Base-by-base conservation (phyloP, 2,113 vertebrate genomes). In the Callaeas wilsoni region DNA sequence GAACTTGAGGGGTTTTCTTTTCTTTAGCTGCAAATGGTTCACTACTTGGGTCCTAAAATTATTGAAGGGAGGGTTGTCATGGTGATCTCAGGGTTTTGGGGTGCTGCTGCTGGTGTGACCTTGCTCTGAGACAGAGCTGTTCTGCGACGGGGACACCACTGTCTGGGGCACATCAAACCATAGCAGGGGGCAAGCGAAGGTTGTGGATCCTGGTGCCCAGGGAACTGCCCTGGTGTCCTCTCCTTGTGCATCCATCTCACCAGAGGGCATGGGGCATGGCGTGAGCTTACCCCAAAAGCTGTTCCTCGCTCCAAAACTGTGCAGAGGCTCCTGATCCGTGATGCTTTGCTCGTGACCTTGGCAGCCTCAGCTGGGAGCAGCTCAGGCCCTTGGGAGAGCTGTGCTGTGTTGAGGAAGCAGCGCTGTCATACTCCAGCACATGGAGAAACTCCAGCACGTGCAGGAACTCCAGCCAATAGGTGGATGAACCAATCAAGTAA, bases 201-300 rank as follows among this genome's bases (percentile, higher is more conserved):
- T 2, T 30, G n/a, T 59, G 59, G 42, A 33, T 57, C 30, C 53
- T 68, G 39, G 42, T 79, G 84, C 23, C 35, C 2, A 2, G 25
- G 37, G 46, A 63, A 35, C 22, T 53, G 74, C 37, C 52, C 52
- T 67, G 59, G 25, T 81, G 56, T 47, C 69, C 20, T 81, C 30
- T 90, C 59, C 21, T 27, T 44, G 46, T 5, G 5, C 46, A n/a
- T 56, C 56, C n/a, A 6, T 62, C 52, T 75, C 41, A 47, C 27
- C 0, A 0, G 56, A 60, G 50, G 23, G n/a, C 46, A 52, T 42
- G 0, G 14, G 42, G 27, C 27, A 33, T 2, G 3, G 27, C 6
- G 15, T 32, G 6, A 29, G 15, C 65, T 75, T 37, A 41, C 16
- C 35, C 63, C 67, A 42, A 57, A 80, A 87, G 21, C 46, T 62